phyloP scores from a whole-genome alignment of 2,113 vertebrate species.

The Passer domesticus region DNA sequence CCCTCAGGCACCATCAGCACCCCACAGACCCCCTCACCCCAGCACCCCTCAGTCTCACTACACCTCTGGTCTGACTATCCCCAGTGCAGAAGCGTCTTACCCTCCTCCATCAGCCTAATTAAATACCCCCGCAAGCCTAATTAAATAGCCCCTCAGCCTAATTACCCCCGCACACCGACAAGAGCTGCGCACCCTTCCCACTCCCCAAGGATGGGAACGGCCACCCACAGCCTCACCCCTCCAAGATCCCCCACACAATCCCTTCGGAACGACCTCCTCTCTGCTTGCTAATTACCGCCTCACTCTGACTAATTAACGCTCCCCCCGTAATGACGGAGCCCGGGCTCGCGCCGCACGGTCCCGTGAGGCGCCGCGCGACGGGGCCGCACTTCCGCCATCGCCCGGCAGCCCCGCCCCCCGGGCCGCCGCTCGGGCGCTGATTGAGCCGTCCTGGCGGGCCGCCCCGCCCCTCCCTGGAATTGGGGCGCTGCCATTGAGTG shows the following conservation, averaged over 20 bases:
- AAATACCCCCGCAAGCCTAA: not conserved
- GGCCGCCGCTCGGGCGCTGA: fast-evolving
- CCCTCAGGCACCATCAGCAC: not conserved
- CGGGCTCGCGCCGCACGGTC: not conserved
- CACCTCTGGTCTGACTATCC: not conserved
- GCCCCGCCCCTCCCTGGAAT: not conserved
- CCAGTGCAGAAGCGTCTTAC: not conserved
- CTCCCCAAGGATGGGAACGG: not conserved
- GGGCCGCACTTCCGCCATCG: not conserved
- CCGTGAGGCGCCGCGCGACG: not conserved
- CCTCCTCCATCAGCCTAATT: not conserved
- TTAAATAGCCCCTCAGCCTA: not conserved
- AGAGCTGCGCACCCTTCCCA: not conserved
- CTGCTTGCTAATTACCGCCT: not conserved
- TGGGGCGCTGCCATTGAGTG: not conserved
- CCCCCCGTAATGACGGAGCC: fast-evolving
- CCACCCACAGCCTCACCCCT: not conserved
- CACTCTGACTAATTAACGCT: not conserved
- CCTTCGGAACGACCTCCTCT: not conserved
- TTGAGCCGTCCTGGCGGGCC: fast-evolving
- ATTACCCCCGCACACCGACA: not conserved
- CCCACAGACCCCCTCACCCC: not conserved
- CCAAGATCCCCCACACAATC: not conserved
- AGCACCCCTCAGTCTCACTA: not conserved
- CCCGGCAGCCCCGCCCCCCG: not conserved